Evolutionary conservation across 2,113 vertebrate species (phyloP), one percentile per base, ranked within the genome.

Genomic region (Myocastor coypus): DNA sequence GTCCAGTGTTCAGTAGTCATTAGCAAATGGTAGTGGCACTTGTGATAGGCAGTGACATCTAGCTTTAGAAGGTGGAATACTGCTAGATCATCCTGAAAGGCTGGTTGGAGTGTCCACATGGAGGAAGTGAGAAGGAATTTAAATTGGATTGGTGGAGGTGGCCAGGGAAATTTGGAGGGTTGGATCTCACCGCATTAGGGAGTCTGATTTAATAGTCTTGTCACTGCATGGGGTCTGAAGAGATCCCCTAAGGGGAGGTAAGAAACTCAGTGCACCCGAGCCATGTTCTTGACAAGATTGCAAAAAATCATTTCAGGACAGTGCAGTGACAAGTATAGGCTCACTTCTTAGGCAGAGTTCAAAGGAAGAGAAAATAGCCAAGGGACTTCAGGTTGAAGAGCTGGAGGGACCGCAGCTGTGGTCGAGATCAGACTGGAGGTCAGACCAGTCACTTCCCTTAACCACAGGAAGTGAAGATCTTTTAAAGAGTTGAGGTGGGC

Each of bases 31-130:
- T 50, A 24, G 83, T 7, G 55, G 14, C 22, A 57, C 9, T 71
- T 73, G 0, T 52, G 4, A 50, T 0, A 28, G 37, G 13, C 10
- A 1, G 11, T 34, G 17, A 24, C 2, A 8, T 32, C 1, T 57
- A 37, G 17, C 69, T 7, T 50, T 52, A 80, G 50, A 55, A 85
- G 7, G 7, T 78, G 63, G 40, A n/a, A 40, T n/a, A 6, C n/a
- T 32, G 50, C 12, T 13, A 50, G 34, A 34, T 68, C 7, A 42
- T n/a, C 73, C 10, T 26, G 1, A 57, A 30, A 22, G 17, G 28
- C 37, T 59, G 7, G 64, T 68, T 13, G 30, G 46, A 50, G 28
- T 16, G 9, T 30, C 40, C 3, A 0, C 2, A 73, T 71, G 40
- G 14, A 80, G 17, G 40, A 93, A 73, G 55, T 0, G n/a, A 26